Conservation (phyloP, 2,113 vertebrate genomes). For the Pantherophis guttatus region DNA sequence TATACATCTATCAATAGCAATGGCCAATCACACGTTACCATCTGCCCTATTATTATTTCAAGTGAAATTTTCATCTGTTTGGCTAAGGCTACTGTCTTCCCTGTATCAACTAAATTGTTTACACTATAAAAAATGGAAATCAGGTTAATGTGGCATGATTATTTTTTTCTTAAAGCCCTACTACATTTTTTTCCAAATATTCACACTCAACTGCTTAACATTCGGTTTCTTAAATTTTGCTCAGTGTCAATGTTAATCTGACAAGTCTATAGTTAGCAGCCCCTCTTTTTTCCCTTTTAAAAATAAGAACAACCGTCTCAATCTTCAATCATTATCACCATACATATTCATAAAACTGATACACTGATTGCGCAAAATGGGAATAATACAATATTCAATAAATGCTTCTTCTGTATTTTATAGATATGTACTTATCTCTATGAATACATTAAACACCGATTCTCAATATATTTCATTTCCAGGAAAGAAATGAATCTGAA, state of each 20-base stretch:
- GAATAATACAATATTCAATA: neutral
- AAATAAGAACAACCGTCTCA: neutral
- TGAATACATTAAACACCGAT: neutral
- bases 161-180: neutral
- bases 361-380: neutral
- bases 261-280: neutral
- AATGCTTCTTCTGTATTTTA: neutral
- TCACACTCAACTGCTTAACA: neutral
- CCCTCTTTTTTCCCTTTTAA: neutral
- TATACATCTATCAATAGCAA: neutral
- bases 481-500: neutral
- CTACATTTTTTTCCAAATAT: neutral
- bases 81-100: neutral
- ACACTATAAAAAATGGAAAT: neutral
- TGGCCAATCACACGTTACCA: neutral
- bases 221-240: neutral
- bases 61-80: neutral
- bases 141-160: neutral
- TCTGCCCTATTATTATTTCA: neutral
- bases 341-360: neutral
- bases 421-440: neutral
- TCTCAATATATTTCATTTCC: neutral
- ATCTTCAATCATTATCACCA: neutral
- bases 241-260: neutral
- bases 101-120: neutral